Base-by-base conservation (phyloP, 2,797 vertebrate species). In the Bovichtus variegatus region DNA sequence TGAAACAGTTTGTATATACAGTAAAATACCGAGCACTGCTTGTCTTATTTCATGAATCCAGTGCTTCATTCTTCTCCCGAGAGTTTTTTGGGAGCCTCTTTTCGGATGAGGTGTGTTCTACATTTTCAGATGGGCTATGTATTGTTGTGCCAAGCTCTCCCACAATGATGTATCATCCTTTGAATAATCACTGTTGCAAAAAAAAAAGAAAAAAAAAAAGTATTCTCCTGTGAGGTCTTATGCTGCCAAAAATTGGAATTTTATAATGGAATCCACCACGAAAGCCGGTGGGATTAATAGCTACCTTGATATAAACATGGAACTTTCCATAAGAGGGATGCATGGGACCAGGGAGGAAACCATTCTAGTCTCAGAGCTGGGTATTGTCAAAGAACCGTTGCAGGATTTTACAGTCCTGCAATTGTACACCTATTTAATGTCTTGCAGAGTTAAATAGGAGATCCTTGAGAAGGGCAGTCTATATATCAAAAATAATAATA, bases 221-320 rank as follows among this genome's bases (percentile, higher is more conserved):
- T 31, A 55, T 77, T 75, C 38, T 78, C 27, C 31, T 71, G 44
- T 80, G 68, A 78, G 29, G 16, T 13, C 7, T 61, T 53, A 0
- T 47, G 46, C 55, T 76, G 74, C 71, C 68, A 74, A 84, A 82
- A 61, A 81, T 34, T 21, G 34, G 49, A 70, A 47, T 84, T 89
- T 63, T 55, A 72, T 64, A 71, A 85, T 76, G 57, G 21, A 84
- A 77, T 54, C 40, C 38, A 81, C 18, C 38, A 51, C 41, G 68
- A 47, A 80, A 61, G 0, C 58, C 23, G 16, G 25, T 73, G 71
- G 40, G 71, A 89, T 80, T 84, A 81, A 83, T 80, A 46, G 41
- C n/a, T 83, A 36, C 27, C 71, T 75, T 70, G 31, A 81, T 75
- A 55, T 58, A 76, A 74, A 73, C 46, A 81, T 71, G 31, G 41